These are phyloP conservation scores for Encarsia formosa DNA, from an alignment of 2,888 invertebrate species.

Conservation along the genomic window DNA sequence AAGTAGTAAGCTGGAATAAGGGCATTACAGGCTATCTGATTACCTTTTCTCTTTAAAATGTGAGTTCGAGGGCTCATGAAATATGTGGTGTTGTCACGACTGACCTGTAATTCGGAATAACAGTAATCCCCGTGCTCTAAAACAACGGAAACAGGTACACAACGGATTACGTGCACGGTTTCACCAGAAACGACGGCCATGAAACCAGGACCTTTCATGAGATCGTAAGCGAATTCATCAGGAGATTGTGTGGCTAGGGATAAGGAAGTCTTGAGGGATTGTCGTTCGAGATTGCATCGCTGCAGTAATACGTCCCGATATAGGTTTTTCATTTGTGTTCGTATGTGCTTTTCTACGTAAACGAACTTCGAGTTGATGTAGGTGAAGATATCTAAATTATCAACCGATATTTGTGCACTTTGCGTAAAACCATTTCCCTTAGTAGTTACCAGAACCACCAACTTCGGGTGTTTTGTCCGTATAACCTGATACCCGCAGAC, in stretches of 20 bases:
- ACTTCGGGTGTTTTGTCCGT: too few species aligned
- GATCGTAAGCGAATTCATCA: conserved; percentile 31
- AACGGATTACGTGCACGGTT: conserved; percentile 35
- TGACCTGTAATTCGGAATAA: conserved; percentile 16
- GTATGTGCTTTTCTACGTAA: conserved; percentile 33
- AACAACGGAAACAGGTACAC: conserved; percentile 29
- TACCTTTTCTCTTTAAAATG: not conserved
- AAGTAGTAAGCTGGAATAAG: too few species aligned
- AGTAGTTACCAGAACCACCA: conserved; percentile 12
- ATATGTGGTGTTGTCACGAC: not conserved
- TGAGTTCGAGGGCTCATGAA: not conserved
- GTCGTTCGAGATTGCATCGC: conserved; percentile 34
- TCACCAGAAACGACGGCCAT: conserved; percentile 34
- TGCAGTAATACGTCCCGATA: conserved; percentile 33
- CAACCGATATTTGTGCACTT: not conserved
- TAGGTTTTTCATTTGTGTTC: conserved; percentile 24
- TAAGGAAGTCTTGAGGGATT: conserved; percentile 33
- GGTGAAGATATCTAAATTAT: conserved; percentile 27
- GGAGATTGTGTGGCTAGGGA: conserved; percentile 30
- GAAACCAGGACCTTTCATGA: conserved; percentile 34
- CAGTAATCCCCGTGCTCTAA: conserved; percentile 28
- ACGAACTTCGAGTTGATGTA: conserved; percentile 36
- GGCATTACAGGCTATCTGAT: not conserved
- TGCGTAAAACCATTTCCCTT: conserved; percentile 6
- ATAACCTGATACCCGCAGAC: too few species aligned